A percentile compares a stretch with the other conserved stretches of the same genome.
These are phyloP conservation scores for Chrysaora quinquecirrha DNA, from an alignment of 30 jellyfish, hydroid and myxozoan species.

Conservation along the genomic window DNA sequence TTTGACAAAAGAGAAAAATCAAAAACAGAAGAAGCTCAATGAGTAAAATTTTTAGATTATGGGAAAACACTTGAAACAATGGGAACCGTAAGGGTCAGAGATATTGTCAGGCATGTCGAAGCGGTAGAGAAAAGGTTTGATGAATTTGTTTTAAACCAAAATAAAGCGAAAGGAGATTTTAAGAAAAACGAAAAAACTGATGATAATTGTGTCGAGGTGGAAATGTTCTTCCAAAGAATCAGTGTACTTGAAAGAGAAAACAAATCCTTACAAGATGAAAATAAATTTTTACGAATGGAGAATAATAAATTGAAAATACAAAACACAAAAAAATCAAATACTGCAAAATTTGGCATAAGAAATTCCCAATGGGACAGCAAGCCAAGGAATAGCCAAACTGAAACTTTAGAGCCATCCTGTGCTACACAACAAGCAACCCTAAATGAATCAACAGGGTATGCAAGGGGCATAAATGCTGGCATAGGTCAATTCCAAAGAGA, in stretches of 20 bases:
- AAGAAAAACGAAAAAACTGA: background rate
- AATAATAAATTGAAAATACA: background rate
- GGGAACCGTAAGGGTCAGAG: background rate
- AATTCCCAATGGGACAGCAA: background rate
- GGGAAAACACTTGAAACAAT: background rate
- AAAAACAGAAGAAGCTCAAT: background rate
- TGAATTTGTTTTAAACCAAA: background rate
- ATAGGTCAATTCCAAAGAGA: background rate
- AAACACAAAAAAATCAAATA: background rate
- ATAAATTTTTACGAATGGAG: background rate
- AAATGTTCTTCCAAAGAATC: background rate
- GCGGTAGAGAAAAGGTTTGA: background rate
- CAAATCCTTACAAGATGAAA: background rate
- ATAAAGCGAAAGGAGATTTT: background rate
- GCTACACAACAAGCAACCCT: background rate
- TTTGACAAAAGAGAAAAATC: background rate
- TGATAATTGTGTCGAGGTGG: background rate
- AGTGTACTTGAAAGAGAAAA: background rate
- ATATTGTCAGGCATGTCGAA: background rate
- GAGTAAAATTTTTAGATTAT: background rate
- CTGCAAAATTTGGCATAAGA: background rate
- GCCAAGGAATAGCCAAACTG: background rate
- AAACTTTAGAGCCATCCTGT: background rate
- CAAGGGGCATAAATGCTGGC: background rate
- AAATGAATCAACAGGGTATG: background rate